phyloP scores from a whole-genome alignment of 2,113 vertebrate species.

The Etheostoma cragini region DNA sequence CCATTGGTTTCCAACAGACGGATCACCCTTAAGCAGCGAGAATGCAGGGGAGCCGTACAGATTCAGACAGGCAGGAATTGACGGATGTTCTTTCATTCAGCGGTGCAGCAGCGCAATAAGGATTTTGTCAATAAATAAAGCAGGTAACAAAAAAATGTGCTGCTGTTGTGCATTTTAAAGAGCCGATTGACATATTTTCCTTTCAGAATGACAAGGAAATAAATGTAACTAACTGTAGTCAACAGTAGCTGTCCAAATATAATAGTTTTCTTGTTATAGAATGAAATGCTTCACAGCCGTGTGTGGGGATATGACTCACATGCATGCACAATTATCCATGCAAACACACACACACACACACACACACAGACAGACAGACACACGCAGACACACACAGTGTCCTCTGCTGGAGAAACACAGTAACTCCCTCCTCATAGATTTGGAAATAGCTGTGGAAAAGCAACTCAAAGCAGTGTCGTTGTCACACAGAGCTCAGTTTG shows the following conservation, averaged over 20 bases:
- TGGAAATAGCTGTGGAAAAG: constrained; percentile 10
- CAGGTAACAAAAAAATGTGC: constrained; percentile 11
- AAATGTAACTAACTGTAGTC: neutral
- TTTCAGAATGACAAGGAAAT: neutral
- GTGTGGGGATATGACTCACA: constrained; percentile 39
- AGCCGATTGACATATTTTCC: neutral
- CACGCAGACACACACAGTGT: constrained; percentile 18
- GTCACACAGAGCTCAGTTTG: neutral
- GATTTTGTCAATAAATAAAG: constrained; percentile 8
- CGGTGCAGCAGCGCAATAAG: constrained; percentile 33
- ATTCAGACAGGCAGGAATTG: constrained; percentile 21
- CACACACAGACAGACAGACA: neutral
- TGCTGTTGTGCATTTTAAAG: constrained; percentile 2
- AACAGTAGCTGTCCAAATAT: neutral
- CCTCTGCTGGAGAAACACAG: constrained; percentile 55
- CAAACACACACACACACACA: neutral
- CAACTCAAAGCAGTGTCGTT: neutral
- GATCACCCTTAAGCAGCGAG: constrained; percentile 19
- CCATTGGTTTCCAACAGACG: neutral
- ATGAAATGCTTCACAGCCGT: neutral
- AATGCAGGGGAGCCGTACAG: constrained; percentile 36
- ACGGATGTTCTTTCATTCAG: constrained; percentile 33
- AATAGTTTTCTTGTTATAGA: neutral
- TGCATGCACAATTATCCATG: constrained; percentile 1
- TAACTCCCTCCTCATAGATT: constrained; percentile 2